These are phyloP conservation scores for Solenopsis invicta DNA, from an alignment of 1,140 invertebrate species.

Conservation along the genomic window DNA sequence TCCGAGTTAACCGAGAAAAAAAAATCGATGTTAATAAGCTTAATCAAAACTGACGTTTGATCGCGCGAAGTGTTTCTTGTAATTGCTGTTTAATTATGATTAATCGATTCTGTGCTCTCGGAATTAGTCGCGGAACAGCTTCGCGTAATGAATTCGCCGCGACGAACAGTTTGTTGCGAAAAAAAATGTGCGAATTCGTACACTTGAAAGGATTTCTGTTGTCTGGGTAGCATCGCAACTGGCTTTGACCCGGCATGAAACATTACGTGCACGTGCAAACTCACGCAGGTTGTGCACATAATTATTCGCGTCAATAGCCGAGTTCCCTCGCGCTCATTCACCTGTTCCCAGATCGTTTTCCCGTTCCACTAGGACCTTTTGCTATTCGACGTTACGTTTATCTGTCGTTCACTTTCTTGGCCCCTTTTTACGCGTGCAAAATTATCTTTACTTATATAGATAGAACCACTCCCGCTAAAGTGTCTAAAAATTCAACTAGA, in stretches of 20 bases:
- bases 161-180: background rate
- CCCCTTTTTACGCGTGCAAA: constrained; percentile 40
- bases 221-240: background rate
- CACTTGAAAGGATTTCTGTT: background rate
- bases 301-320: constrained; percentile 52
- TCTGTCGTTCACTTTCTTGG: constrained; percentile 45
- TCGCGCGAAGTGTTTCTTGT: background rate
- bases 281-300: constrained; percentile 48
- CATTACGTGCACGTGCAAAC: constrained; percentile 25
- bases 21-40: background rate
- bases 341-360: constrained; percentile 48
- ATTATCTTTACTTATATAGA: constrained; percentile 1
- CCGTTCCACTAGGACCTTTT: constrained; percentile 6
- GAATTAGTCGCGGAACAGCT: background rate
- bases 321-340: constrained; percentile 57
- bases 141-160: background rate
- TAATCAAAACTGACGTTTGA: background rate
- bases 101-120: background rate
- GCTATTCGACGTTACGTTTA: constrained; percentile 28
- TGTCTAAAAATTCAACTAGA: too few relatives aligned
- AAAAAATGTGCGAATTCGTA: background rate
- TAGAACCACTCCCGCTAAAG: too few relatives aligned
- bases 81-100: constrained; percentile 26
- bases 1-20: background rate
- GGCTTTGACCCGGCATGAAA: constrained; percentile 15